These are phyloP conservation scores for Dicrurus megarhynchus DNA, from an alignment of 2,113 vertebrate species.

Conservation along the genomic window DNA sequence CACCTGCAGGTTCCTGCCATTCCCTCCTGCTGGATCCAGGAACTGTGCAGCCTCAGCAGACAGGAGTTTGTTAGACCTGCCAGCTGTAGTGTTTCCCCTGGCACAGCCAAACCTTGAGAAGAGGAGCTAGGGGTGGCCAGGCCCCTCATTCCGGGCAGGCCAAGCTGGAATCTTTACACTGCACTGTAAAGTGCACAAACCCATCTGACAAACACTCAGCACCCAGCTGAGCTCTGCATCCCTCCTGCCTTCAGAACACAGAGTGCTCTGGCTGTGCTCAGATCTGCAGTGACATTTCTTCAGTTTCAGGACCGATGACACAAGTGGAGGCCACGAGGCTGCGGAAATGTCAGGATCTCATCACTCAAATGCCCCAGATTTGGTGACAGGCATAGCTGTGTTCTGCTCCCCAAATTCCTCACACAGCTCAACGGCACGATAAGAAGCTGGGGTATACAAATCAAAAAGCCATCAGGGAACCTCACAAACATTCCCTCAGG, in stretches of 20 bases:
- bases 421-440: not conserved
- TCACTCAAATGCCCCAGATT: not conserved
- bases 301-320: not conserved
- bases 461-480: not conserved
- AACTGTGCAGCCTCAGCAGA: not conserved
- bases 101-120: not conserved
- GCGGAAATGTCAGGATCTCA: not conserved
- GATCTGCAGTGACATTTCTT: not conserved
- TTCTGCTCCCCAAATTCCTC: not conserved
- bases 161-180: not conserved
- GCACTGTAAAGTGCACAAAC: not conserved
- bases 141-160: not conserved
- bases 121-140: not conserved
- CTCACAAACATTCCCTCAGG: not conserved
- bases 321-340: not conserved
- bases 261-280: not conserved
- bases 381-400: not conserved
- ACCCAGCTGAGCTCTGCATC: not conserved
- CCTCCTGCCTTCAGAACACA: not conserved
- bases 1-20: not conserved
- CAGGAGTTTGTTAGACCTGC: not conserved
- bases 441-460: not conserved
- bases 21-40: not conserved
- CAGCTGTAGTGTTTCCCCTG: not conserved
- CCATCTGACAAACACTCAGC: fast-evolving